Conservation (phyloP, 2,797 vertebrate genomes). For the Epinephelus malabaricus region DNA sequence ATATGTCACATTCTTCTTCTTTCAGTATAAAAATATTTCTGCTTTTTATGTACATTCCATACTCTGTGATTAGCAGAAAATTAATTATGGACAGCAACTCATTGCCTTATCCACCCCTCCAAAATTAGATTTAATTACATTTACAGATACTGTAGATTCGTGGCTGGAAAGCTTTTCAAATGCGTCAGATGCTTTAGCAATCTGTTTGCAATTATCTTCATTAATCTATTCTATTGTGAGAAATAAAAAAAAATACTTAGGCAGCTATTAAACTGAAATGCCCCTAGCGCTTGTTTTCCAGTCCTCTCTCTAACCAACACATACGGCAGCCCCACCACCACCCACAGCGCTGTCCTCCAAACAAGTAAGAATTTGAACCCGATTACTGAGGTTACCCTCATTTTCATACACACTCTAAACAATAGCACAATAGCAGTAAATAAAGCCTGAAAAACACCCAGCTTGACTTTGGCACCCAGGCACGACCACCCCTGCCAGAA, state of each 20-base stretch:
- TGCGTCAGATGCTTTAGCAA: background rate
- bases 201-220: conserved; percentile 19
- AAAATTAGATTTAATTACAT: background rate
- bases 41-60: background rate
- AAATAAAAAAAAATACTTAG: conserved; percentile 4
- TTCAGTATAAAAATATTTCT: background rate
- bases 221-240: conserved; percentile 10
- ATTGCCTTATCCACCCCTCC: background rate
- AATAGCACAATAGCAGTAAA: conserved; percentile 57
- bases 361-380: conserved; percentile 29
- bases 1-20: background rate
- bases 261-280: conserved; percentile 11
- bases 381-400: conserved; percentile 48
- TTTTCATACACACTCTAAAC: conserved; percentile 45
- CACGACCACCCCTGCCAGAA: conserved; percentile 38
- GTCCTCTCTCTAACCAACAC: conserved; percentile 5
- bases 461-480: conserved; percentile 48
- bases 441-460: conserved; percentile 39
- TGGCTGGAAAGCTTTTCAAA: conserved; percentile 1
- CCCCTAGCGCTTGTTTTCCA: background rate
- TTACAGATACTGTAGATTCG: background rate
- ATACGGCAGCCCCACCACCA: conserved; percentile 1
- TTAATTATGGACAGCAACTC: background rate
- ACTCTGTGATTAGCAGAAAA: background rate
- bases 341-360: conserved; percentile 9